These are phyloP conservation scores for Phengaris arion DNA, from an alignment of 2,888 invertebrate species.

Conservation along the genomic window DNA sequence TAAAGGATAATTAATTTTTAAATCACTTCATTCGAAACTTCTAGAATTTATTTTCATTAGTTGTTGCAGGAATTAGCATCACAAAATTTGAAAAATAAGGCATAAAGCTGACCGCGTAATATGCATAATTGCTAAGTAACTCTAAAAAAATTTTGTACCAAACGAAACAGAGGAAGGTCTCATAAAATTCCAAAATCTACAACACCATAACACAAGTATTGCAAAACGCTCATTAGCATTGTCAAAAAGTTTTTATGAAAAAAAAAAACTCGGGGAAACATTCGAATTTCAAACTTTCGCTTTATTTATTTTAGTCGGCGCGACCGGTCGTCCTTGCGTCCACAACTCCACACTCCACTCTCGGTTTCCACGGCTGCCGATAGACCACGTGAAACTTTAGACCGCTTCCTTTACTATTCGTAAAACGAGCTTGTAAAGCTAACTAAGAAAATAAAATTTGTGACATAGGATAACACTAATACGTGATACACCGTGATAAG, in stretches of 20 bases:
- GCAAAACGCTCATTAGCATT: neutral
- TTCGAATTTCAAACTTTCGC: slow-evolving; percentile 28
- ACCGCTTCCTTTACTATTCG: neutral
- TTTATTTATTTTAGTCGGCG: slow-evolving; percentile 35
- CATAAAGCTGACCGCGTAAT: neutral
- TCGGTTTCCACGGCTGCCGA: slow-evolving; percentile 64
- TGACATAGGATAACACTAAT: neutral
- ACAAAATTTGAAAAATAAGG: neutral
- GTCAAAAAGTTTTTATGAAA: slow-evolving; percentile 25
- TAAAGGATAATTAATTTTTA: slow-evolving; percentile 43
- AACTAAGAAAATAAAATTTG: neutral
- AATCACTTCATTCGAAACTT: slow-evolving; percentile 37
- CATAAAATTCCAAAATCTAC: too few species aligned
- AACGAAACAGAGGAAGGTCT: too few species aligned
- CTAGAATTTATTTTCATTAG: neutral
- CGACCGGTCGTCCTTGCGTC: slow-evolving; percentile 69
- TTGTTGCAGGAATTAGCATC: neutral
- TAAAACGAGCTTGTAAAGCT: neutral
- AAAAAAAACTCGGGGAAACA: slow-evolving; percentile 3
- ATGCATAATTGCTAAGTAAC: neutral
- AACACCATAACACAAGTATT: neutral
- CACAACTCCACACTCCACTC: slow-evolving; percentile 78
- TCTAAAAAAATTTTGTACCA: too few species aligned
- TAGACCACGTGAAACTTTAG: slow-evolving; percentile 35
- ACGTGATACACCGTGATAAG: too few species aligned